Conservation (phyloP, 2,888 invertebrate genomes). For the Lutraria lutraria region DNA sequence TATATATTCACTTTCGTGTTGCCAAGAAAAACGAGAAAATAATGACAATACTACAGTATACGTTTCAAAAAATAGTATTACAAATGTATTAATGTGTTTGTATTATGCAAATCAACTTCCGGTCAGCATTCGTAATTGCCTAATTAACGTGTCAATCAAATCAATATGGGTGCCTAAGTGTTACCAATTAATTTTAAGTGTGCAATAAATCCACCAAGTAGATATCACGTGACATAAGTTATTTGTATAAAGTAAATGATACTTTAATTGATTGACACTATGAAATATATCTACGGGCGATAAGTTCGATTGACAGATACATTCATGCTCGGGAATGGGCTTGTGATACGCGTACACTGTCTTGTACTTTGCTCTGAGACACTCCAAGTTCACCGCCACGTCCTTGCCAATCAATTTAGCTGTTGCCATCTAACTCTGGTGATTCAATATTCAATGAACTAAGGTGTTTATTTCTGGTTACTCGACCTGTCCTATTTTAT, state of each 20-base stretch:
- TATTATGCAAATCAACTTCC: slow-evolving; percentile 19
- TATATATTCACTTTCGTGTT: not conserved
- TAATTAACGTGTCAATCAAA: not conserved
- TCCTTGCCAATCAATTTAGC: too few species aligned
- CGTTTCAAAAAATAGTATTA: not conserved
- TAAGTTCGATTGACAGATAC: not conserved
- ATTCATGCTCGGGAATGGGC: not conserved
- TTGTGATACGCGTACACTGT: too few species aligned
- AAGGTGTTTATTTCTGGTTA: too few species aligned
- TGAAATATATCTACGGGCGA: not conserved
- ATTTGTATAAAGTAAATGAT: not conserved
- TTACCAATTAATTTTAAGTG: not conserved
- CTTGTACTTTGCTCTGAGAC: too few species aligned
- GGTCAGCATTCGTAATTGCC: not conserved
- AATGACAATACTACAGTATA: not conserved
- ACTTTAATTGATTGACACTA: not conserved
- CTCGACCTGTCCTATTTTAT: too few species aligned
- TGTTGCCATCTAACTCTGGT: too few species aligned
- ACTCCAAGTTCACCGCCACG: too few species aligned
- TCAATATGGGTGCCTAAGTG: not conserved
- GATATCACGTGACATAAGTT: not conserved
- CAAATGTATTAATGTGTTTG: not conserved
- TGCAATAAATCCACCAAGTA: not conserved
- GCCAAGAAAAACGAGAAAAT: not conserved
- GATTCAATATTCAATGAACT: too few species aligned